These are phyloP conservation scores for Azemiops feae DNA, from an alignment of 2,113 vertebrate species.

Conservation along the genomic window DNA sequence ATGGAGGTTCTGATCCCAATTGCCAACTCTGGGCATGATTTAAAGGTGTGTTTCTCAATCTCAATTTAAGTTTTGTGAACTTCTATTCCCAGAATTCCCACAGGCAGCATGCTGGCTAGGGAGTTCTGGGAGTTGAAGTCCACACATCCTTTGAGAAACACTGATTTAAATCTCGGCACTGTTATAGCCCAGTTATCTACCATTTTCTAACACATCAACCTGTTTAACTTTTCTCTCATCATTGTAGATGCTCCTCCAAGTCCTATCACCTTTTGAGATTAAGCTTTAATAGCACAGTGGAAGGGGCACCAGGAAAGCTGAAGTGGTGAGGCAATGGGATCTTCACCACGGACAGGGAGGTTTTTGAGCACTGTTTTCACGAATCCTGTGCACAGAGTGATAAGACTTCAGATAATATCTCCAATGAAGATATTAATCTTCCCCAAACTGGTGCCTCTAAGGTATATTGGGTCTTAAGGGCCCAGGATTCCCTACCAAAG, in stretches of 20 bases:
- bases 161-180: background rate
- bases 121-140: background rate
- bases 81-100: background rate
- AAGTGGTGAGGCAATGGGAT: background rate
- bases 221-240: background rate
- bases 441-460: background rate
- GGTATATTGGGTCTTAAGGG: background rate
- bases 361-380: background rate
- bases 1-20: background rate
- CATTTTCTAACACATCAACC: background rate
- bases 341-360: background rate
- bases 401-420: background rate
- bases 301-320: background rate
- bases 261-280: background rate
- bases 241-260: background rate
- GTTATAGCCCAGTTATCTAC: background rate
- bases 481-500: background rate
- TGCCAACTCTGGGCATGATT: background rate
- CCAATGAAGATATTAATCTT: background rate
- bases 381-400: background rate
- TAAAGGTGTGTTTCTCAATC: background rate
- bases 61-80: background rate
- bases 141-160: background rate
- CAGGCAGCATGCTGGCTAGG: background rate
- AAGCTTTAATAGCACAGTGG: background rate